These are phyloP conservation scores for Drosophila bocqueti DNA, from an alignment of 1,140 invertebrate genomes.

Conservation along the genomic window DNA sequence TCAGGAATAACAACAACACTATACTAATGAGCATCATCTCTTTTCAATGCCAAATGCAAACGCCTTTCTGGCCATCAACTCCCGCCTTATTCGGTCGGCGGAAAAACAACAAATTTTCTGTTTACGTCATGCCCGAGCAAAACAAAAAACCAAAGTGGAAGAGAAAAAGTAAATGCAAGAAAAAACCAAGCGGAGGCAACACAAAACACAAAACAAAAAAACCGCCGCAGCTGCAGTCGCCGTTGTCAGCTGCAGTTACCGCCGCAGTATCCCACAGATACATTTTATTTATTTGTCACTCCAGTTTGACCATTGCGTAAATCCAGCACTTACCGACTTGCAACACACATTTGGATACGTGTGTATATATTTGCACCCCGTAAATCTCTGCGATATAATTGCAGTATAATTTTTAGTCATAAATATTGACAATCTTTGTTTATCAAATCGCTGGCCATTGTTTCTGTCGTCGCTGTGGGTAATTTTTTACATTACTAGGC, in stretches of 20 bases:
- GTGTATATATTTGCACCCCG: not conserved
- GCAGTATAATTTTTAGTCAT: constrained; percentile 58
- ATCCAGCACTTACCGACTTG: constrained; percentile 33
- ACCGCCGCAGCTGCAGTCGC: constrained; percentile 58
- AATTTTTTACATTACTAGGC: constrained; percentile 75
- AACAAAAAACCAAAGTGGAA: constrained; percentile 65
- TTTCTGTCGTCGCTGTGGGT: constrained; percentile 68
- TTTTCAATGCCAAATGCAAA: constrained; percentile 74
- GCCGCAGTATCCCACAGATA: constrained; percentile 64
- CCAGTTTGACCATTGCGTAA: constrained; percentile 68
- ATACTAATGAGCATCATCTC: constrained; percentile 59
- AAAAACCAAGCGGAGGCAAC: constrained; percentile 1
- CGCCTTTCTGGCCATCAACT: constrained; percentile 56
- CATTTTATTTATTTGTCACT: constrained; percentile 58
- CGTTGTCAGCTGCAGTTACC: constrained; percentile 67
- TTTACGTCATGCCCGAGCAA: constrained; percentile 80
- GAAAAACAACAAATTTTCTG: constrained; percentile 61
- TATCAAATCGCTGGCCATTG: constrained; percentile 53
- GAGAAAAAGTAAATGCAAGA: constrained; percentile 16
- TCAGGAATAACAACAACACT: constrained; percentile 4
- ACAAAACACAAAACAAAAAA: not conserved
- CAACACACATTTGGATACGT: not conserved
- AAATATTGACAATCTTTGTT: constrained; percentile 76
- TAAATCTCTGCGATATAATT: constrained; percentile 55
- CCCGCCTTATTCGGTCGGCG: constrained; percentile 10